phyloP scores from a whole-genome alignment of 2,888 invertebrate species.

The Pardosa pseudoannulata region DNA sequence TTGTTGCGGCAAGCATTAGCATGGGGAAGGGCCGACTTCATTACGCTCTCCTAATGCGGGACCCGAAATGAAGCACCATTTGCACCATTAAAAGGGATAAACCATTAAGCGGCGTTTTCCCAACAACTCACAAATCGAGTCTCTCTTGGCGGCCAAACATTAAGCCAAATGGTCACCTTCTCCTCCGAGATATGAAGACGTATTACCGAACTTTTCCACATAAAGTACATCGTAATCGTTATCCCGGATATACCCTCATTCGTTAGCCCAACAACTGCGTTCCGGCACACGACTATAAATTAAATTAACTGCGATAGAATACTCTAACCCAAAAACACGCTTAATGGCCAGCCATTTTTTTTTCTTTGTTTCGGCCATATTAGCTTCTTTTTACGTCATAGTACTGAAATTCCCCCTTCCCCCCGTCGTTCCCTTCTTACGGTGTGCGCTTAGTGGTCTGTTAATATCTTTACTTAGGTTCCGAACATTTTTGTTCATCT shows the following conservation, averaged over 20 bases:
- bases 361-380: background rate
- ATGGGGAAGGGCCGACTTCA: background rate
- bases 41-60: background rate
- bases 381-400: too few species aligned
- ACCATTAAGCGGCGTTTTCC: background rate
- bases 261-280: slow-evolving; percentile 27
- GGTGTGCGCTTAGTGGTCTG: too few species aligned
- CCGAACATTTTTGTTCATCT: too few species aligned
- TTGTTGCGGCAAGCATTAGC: too few species aligned
- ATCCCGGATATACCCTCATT: too few species aligned
- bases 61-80: too few species aligned
- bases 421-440: too few species aligned
- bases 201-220: slow-evolving; percentile 32
- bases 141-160: slow-evolving; percentile 57
- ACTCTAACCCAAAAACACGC: background rate
- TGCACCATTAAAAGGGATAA: too few species aligned
- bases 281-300: slow-evolving; percentile 52
- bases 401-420: too few species aligned
- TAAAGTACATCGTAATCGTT: slow-evolving; percentile 67
- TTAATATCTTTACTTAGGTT: too few species aligned
- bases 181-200: slow-evolving; percentile 60
- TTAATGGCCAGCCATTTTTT: background rate
- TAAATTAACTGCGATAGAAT: slow-evolving; percentile 41
- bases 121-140: slow-evolving; percentile 66
- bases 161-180: slow-evolving; percentile 66